A percentile compares a stretch with the other conserved stretches of the same genome.
Evolutionary conservation across 2,888 invertebrate genomes (phyloP).

Genomic region (Sepiola atlantica): DNA sequence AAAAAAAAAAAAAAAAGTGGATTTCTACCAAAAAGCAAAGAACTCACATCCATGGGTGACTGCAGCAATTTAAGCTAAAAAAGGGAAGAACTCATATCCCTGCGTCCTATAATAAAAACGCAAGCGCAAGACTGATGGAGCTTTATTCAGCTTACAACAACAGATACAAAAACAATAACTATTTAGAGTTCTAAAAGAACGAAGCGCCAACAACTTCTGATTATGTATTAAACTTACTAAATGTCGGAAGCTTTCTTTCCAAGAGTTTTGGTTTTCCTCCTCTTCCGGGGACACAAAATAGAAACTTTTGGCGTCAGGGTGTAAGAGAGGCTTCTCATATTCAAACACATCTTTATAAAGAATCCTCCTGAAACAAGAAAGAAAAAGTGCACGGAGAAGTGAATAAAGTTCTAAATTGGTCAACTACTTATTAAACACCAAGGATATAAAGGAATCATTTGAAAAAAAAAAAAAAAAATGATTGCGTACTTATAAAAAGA

Average conservation of each 20-base stretch:
- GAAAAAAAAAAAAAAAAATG: too few species aligned
- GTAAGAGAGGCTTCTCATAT: constrained; percentile 95
- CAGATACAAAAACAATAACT: not conserved
- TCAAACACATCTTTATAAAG: constrained; percentile 96
- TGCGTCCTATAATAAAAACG: too few species aligned
- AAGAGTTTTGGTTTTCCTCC: constrained; percentile 89
- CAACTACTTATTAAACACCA: too few species aligned
- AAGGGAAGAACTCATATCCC: too few species aligned
- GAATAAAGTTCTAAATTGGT: too few species aligned
- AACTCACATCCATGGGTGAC: not conserved
- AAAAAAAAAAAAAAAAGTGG: too few species aligned
- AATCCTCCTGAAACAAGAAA: constrained; percentile 84
- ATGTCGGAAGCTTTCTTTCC: constrained; percentile 98
- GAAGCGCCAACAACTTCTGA: not conserved
- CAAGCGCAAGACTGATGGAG: too few species aligned
- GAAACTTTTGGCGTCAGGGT: constrained; percentile 91
- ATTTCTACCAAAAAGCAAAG: not conserved
- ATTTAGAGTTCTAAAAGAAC: too few species aligned
- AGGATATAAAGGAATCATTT: too few species aligned
- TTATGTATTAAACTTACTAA: constrained; percentile 77
- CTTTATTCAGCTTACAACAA: not conserved
- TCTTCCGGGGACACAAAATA: constrained; percentile 91
- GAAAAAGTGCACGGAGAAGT: not conserved
- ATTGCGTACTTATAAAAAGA: too few species aligned
- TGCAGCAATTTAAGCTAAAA: not conserved